Evolutionary conservation across 2,113 vertebrate genomes (phyloP).

Genomic region (Xerus inauris): DNA sequence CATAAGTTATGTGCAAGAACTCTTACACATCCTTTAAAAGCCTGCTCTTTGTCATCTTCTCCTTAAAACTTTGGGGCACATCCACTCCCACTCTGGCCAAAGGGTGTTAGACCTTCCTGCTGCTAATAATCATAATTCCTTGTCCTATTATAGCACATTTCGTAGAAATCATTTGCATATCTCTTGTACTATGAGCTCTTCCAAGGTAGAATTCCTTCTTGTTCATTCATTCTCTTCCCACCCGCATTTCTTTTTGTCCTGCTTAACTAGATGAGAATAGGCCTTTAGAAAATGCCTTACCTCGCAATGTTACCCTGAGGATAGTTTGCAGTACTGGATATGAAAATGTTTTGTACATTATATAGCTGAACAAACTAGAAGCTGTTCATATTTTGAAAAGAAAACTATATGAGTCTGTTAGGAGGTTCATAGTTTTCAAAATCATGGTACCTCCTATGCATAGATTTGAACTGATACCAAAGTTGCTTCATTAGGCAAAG

Average conservation of each 20-base stretch:
- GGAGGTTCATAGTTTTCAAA: constrained; percentile 58
- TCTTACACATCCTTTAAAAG: constrained; percentile 1
- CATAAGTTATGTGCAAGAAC: not conserved
- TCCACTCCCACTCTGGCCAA: not conserved
- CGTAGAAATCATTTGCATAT: constrained; percentile 26
- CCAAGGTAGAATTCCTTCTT: constrained; percentile 38
- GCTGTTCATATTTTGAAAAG: not conserved
- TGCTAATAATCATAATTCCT: not conserved
- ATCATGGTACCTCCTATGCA: constrained; percentile 15
- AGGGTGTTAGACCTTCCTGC: not conserved
- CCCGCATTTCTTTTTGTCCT: not conserved
- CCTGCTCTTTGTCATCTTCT: not conserved
- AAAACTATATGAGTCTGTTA: constrained; percentile 9
- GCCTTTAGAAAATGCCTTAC: constrained; percentile 43
- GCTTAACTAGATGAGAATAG: not conserved
- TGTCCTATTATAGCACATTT: not conserved
- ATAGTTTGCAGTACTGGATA: not conserved
- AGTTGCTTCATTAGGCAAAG: constrained; percentile 54
- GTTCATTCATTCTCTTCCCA: not conserved
- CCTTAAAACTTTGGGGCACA: not conserved
- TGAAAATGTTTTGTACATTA: constrained; percentile 30
- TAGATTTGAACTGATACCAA: constrained; percentile 51
- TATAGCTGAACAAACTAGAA: constrained; percentile 20
- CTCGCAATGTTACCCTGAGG: not conserved
- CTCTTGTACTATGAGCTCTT: constrained; percentile 29